Evolutionary conservation across 2,113 vertebrate species (phyloP).

Genomic region (Boulengeromyrus knoepffleri): DNA sequence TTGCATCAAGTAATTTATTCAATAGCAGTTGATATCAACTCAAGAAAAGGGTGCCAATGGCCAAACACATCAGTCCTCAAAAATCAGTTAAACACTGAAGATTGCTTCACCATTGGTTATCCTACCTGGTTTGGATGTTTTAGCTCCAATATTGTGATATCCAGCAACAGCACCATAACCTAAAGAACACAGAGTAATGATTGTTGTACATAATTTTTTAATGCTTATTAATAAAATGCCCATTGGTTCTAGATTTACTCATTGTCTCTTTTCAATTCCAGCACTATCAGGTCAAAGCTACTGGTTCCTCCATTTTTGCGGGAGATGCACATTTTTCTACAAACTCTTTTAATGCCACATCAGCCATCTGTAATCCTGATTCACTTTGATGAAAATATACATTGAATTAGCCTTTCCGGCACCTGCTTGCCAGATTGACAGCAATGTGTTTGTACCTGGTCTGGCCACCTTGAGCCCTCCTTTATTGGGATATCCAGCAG

Average conservation of each 20-base stretch:
- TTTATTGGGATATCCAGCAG: constrained; percentile 17
- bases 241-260: background rate
- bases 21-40: background rate
- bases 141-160: constrained; percentile 32
- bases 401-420: background rate
- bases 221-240: background rate
- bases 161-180: constrained; percentile 28
- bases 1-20: background rate
- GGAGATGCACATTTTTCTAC: background rate
- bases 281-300: background rate
- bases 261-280: background rate
- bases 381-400: background rate
- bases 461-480: constrained; percentile 20
- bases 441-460: constrained; percentile 21
- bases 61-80: background rate
- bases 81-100: background rate
- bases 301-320: background rate
- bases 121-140: constrained; percentile 42
- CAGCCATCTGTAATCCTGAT: background rate
- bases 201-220: background rate
- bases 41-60: background rate
- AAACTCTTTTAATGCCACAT: background rate
- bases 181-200: background rate
- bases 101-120: constrained; percentile 18
- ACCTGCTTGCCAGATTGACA: background rate